phyloP scores from a whole-genome alignment of 2,888 invertebrate genomes.

The Pseudococcus longispinus region DNA sequence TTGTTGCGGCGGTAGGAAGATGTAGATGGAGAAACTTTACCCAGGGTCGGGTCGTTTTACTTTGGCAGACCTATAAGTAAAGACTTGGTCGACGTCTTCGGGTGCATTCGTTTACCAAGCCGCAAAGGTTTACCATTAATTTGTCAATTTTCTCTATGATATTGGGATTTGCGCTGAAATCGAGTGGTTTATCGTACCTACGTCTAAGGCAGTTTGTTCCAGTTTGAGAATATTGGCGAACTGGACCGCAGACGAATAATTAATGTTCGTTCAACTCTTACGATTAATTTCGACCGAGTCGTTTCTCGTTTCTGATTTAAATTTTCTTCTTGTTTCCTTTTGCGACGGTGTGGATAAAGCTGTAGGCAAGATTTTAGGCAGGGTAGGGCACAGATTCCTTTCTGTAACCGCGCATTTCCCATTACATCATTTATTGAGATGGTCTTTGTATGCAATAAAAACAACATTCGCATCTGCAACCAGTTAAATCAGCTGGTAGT shows the following conservation, averaged over 20 bases:
- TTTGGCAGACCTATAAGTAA: not conserved
- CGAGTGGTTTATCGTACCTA: not conserved
- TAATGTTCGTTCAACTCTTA: not conserved
- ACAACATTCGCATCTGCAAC: not conserved
- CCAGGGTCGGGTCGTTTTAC: not conserved
- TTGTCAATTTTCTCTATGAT: not conserved
- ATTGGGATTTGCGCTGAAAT: not conserved
- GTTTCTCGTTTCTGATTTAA: not conserved
- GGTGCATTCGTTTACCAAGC: not conserved
- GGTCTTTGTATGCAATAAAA: not conserved
- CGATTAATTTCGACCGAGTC: not conserved
- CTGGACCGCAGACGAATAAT: not conserved
- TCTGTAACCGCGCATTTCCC: not conserved
- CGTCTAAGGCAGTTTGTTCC: not conserved
- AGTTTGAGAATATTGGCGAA: not conserved
- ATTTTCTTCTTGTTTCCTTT: not conserved
- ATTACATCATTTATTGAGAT: not conserved
- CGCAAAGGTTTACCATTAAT: constrained; percentile 7
- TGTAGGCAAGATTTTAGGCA: too few relatives aligned
- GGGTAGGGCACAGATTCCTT: not conserved
- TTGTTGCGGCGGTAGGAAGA: not conserved
- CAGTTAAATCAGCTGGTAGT: constrained; percentile 24
- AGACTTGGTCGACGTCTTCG: not conserved
- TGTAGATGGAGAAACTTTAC: not conserved
- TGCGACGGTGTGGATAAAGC: too few relatives aligned